Conservation (phyloP, 1,140 invertebrate species). For the Papilio aristodemus region DNA sequence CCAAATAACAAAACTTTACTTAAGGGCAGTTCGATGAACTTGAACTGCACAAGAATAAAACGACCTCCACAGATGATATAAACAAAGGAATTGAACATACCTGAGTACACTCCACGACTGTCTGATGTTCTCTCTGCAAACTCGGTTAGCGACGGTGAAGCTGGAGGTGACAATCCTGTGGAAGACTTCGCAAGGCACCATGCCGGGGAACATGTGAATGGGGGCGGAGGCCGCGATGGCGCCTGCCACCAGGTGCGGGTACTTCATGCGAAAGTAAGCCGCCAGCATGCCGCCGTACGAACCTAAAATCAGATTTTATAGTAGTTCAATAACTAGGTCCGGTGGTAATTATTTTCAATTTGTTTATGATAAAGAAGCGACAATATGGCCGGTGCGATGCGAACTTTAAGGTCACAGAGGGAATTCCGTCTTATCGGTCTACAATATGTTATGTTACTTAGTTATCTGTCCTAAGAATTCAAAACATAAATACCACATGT, state of each 20-base stretch:
- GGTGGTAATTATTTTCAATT: too few species aligned
- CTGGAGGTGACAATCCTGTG: constrained; percentile 89
- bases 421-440: neutral
- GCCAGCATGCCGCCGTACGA: constrained; percentile 98
- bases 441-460: neutral
- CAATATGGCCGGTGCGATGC: neutral
- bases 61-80: too few species aligned
- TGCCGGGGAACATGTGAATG: constrained; percentile 91
- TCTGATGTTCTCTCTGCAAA: constrained; percentile 88
- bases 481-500: neutral
- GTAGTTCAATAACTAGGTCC: too few species aligned
- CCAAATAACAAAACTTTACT: too few species aligned
- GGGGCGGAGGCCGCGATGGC: constrained; percentile 97
- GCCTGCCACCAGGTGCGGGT: constrained; percentile 93
- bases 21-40: too few species aligned
- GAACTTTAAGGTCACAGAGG: neutral
- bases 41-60: too few species aligned
- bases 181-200: constrained; percentile 91
- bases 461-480: neutral
- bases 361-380: neutral
- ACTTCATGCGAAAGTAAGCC: constrained; percentile 97
- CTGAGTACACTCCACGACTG: constrained; percentile 90
- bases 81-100: constrained; percentile 41
- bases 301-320: constrained; percentile 70
- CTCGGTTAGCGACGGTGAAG: constrained; percentile 82